Percentiles rank a stretch among this genome's conserved stretches.
Conservation (phyloP, 1,140 invertebrate species). For the Planococcus citri region DNA sequence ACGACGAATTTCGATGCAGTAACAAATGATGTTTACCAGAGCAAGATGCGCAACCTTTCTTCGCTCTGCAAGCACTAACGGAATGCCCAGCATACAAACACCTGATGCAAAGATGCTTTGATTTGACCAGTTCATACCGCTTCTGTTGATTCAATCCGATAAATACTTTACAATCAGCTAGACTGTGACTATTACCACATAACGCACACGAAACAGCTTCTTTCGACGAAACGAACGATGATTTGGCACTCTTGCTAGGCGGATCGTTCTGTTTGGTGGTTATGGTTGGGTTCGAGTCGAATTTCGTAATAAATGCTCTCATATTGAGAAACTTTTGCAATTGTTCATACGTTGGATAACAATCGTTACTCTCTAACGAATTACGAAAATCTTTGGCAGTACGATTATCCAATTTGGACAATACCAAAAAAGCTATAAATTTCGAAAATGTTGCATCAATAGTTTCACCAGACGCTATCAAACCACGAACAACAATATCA, state of each 20-base stretch:
- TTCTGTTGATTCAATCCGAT: background rate
- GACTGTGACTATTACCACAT: background rate
- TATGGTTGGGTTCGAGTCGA: background rate
- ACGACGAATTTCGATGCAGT: background rate
- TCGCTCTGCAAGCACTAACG: background rate
- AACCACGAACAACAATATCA: background rate
- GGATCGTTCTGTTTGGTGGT: background rate
- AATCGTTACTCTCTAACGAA: background rate
- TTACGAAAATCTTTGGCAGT: background rate
- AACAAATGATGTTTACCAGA: background rate
- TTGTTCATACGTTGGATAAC: background rate
- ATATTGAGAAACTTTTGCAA: background rate
- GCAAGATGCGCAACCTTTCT: background rate
- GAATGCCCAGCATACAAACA: background rate
- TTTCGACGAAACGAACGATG: background rate
- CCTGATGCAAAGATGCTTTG: background rate
- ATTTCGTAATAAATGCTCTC: background rate
- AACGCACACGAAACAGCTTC: background rate
- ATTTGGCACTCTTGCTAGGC: background rate
- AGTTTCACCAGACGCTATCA: background rate
- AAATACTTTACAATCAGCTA: background rate
- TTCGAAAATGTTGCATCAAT: conserved; percentile 2
- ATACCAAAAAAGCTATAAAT: background rate
- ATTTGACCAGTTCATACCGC: background rate
- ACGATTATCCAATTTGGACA: background rate